Evolutionary conservation across 2,113 vertebrate genomes (phyloP).

Genomic region (Sebastes fasciatus): DNA sequence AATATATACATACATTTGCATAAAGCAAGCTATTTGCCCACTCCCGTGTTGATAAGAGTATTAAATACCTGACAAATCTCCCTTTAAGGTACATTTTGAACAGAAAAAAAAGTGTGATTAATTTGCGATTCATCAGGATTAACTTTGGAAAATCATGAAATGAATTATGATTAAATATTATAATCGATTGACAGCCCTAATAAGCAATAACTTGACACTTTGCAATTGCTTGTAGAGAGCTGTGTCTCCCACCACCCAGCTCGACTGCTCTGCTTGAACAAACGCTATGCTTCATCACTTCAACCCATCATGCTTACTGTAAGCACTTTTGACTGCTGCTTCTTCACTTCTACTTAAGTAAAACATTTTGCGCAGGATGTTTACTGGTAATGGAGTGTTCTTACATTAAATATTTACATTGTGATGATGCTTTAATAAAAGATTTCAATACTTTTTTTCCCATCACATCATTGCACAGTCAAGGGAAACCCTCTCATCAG

Average conservation of each 20-base stretch:
- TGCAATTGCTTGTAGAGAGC: neutral
- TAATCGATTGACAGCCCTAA: too few relatives aligned
- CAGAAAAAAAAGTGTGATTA: too few relatives aligned
- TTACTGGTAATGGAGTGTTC: constrained; percentile 13
- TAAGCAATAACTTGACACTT: neutral
- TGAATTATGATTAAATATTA: too few relatives aligned
- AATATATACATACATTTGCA: too few relatives aligned
- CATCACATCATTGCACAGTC: neutral
- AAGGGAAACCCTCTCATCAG: constrained; percentile 34
- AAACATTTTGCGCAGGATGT: neutral
- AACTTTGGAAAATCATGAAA: too few relatives aligned
- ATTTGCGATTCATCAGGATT: too few relatives aligned
- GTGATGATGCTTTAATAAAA: neutral
- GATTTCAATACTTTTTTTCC: constrained; percentile 24
- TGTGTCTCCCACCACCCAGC: neutral
- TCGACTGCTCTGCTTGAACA: neutral
- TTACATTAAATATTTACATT: constrained; percentile 47
- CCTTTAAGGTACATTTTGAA: too few relatives aligned
- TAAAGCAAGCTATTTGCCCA: too few relatives aligned
- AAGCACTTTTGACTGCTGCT: neutral
- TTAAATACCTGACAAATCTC: too few relatives aligned
- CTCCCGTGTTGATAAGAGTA: too few relatives aligned
- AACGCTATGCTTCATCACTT: neutral
- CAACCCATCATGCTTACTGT: neutral
- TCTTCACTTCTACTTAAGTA: neutral